Conservation (phyloP, 1,140 invertebrate genomes). For the Drosophila lacteicornis region DNA sequence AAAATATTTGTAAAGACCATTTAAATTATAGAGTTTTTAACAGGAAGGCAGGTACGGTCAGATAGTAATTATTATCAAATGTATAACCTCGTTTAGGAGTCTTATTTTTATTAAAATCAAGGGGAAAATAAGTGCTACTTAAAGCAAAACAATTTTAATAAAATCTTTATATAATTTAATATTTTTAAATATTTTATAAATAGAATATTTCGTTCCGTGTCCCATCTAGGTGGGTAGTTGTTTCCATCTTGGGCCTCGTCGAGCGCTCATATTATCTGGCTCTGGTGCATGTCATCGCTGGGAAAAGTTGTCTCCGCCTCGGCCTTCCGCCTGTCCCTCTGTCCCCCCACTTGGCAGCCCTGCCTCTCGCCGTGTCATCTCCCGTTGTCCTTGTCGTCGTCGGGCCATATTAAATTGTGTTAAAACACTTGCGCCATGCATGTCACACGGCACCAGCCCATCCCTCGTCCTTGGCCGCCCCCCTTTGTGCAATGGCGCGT, state of each 20-base stretch:
- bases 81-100: no score
- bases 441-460: conserved; percentile 40
- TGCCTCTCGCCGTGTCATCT: conserved; percentile 27
- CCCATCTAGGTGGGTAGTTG: background rate
- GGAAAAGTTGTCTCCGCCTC: conserved; percentile 59
- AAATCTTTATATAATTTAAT: no score
- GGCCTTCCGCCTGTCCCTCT: conserved; percentile 16
- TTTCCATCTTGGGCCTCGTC: conserved; percentile 38
- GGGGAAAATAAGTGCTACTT: no score
- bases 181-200: no score
- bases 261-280: conserved; percentile 63
- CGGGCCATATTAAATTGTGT: conserved; percentile 80
- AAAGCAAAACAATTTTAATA: no score
- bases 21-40: no score
- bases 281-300: conserved; percentile 68
- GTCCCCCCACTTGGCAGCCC: background rate
- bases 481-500: conserved; percentile 63
- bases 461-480: conserved; percentile 5
- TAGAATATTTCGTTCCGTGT: background rate
- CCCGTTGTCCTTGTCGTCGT: conserved; percentile 55
- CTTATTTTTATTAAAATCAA: no score
- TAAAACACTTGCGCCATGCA: conserved; percentile 79
- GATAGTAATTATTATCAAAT: no score
- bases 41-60: no score
- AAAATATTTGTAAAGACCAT: no score